phyloP scores from a whole-genome alignment of 2,888 invertebrate genomes.

The Nemotelus nigrinus region DNA sequence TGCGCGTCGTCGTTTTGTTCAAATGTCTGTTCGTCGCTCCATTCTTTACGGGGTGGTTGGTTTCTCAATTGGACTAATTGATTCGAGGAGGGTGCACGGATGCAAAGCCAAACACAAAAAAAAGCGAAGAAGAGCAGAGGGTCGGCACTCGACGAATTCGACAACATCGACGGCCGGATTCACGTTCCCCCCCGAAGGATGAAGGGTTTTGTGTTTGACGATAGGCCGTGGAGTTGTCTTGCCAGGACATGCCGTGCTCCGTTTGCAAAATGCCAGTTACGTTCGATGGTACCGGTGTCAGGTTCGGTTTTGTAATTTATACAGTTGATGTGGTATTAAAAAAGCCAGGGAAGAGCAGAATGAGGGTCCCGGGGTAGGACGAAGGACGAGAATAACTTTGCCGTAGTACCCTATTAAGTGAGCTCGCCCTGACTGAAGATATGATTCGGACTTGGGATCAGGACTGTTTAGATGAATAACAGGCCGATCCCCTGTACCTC shows the following conservation, averaged over 20 bases:
- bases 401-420: constrained; percentile 25
- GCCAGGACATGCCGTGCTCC: neutral
- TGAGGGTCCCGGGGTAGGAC: neutral
- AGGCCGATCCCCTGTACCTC: neutral
- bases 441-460: constrained; percentile 11
- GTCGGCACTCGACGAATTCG: neutral
- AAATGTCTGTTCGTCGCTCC: neutral
- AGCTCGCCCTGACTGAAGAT: neutral
- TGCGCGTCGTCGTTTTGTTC: no score
- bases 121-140: neutral
- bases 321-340: constrained; percentile 34
- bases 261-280: constrained; percentile 33
- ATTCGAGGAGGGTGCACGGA: constrained; percentile 43
- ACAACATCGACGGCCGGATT: neutral
- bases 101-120: neutral
- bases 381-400: constrained; percentile 25
- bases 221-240: neutral
- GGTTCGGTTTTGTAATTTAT: constrained; percentile 38
- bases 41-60: constrained; percentile 44
- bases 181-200: neutral
- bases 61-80: constrained; percentile 51
- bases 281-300: constrained; percentile 20
- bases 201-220: neutral
- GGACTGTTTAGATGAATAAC: constrained; percentile 13
- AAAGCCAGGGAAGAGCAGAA: neutral